Evolutionary conservation across 1,140 invertebrate genomes (phyloP).

Genomic region (Xylocopa sonorina): DNA sequence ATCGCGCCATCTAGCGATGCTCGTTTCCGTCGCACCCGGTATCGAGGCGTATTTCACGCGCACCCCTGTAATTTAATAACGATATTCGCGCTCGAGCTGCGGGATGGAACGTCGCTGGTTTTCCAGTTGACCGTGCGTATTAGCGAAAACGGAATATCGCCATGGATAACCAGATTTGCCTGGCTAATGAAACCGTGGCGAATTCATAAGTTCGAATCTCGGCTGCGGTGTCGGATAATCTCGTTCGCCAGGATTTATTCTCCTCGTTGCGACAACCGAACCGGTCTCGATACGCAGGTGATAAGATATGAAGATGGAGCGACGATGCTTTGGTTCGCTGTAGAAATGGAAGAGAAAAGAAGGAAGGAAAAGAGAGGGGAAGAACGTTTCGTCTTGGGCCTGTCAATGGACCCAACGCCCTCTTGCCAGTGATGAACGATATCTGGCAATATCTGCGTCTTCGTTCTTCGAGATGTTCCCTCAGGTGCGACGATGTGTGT

Average conservation of each 20-base stretch:
- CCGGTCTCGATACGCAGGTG: not conserved
- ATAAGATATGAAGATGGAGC: not conserved
- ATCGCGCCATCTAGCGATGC: too few species aligned
- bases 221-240: not conserved
- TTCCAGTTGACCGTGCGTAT: not conserved
- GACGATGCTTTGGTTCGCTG: not conserved
- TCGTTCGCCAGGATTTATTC: slow-evolving; percentile 1
- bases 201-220: slow-evolving; percentile 22
- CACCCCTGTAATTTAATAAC: slow-evolving; percentile 28
- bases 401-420: too few species aligned
- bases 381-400: too few species aligned
- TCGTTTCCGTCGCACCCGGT: too few species aligned
- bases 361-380: too few species aligned
- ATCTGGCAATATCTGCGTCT: too few species aligned
- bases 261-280: not conserved
- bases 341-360: too few species aligned
- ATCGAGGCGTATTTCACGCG: not conserved
- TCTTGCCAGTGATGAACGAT: too few species aligned
- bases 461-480: too few species aligned
- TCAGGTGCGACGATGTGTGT: too few species aligned
- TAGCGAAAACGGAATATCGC: not conserved
- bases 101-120: not conserved
- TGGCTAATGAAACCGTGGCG: not conserved
- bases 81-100: not conserved
- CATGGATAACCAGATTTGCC: not conserved